Conservation (phyloP, 2,113 vertebrate genomes). For the Plecturocebus donacophilus region DNA sequence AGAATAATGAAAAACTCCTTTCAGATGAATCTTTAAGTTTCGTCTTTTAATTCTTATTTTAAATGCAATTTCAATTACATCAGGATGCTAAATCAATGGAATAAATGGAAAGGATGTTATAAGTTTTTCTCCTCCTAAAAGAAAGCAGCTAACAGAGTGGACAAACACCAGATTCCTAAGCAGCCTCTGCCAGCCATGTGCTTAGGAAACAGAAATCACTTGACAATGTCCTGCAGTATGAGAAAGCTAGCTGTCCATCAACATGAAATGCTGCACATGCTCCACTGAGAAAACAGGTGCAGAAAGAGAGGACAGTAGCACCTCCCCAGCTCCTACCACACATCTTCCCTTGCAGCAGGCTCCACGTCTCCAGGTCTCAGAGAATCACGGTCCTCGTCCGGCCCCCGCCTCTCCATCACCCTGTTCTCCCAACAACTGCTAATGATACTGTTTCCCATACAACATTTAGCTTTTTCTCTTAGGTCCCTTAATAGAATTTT, state of each 20-base stretch:
- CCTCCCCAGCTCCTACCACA: neutral
- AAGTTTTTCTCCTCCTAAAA: neutral
- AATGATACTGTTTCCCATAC: accelerated
- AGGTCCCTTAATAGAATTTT: neutral
- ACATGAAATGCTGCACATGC: neutral
- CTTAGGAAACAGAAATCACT: neutral
- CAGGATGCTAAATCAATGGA: neutral
- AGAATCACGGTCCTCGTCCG: accelerated
- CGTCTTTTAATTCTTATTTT: neutral
- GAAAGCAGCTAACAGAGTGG: neutral
- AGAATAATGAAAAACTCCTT: neutral
- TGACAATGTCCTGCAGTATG: accelerated
- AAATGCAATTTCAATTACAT: neutral
- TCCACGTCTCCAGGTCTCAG: too few species aligned
- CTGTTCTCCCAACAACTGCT: neutral
- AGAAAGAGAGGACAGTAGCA: neutral
- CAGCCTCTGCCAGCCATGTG: neutral
- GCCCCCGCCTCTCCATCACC: too few species aligned
- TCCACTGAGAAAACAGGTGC: neutral
- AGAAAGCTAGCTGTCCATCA: neutral
- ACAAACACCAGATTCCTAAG: neutral
- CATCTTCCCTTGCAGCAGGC: neutral
- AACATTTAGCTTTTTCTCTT: neutral
- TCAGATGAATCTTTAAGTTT: neutral
- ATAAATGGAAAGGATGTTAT: neutral